Percentiles rank a stretch among this genome's conserved stretches.
Conservation (phyloP, 2,888 invertebrate genomes). For the Aproaerema taeniolella region DNA sequence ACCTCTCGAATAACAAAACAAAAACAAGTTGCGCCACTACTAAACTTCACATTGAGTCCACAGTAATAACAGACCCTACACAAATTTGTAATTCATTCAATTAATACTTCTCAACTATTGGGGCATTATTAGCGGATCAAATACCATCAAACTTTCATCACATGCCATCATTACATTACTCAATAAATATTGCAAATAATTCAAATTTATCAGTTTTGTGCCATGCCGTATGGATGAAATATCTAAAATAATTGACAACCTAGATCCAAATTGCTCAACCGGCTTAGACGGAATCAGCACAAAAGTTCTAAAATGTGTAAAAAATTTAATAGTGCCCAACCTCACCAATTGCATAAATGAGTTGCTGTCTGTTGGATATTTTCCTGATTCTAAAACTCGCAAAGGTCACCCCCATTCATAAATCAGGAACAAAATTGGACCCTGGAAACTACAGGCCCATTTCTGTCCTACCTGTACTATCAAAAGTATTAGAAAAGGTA, state of each 20-base stretch:
- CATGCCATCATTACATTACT: not conserved
- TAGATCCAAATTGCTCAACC: not conserved
- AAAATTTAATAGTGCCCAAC: not conserved
- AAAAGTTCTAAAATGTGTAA: not conserved
- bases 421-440: not conserved
- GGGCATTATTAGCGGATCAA: not conserved
- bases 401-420: not conserved
- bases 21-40: not conserved
- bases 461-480: too few species aligned
- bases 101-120: not conserved
- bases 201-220: not conserved
- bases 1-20: not conserved
- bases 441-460: not conserved
- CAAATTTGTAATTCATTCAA: constrained; percentile 1
- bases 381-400: not conserved
- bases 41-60: not conserved
- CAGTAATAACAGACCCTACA: not conserved
- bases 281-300: not conserved
- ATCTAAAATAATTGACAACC: not conserved
- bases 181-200: not conserved
- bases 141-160: not conserved
- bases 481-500: too few species aligned
- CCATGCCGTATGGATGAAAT: not conserved
- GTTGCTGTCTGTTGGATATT: not conserved
- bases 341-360: not conserved